phyloP scores from a whole-genome alignment of 1,140 invertebrate genomes.

The Meloidogyne exigua region DNA sequence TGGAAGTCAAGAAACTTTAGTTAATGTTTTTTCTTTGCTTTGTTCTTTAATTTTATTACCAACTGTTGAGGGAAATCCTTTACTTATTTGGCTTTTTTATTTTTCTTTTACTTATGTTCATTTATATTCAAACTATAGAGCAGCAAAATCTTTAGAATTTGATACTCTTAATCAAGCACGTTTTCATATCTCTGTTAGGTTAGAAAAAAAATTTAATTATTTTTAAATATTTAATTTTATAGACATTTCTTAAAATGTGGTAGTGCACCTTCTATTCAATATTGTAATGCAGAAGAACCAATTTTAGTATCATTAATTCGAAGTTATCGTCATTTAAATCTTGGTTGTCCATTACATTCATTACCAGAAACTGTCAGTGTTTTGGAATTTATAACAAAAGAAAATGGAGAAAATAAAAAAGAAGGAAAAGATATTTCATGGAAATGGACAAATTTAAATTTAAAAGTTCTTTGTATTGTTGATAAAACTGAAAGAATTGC shows the following conservation, averaged over 20 bases:
- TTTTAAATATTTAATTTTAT: constrained; percentile 9
- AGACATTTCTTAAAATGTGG: constrained; percentile 31
- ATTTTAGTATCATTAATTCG: constrained; percentile 7
- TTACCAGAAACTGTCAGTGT: constrained; percentile 1
- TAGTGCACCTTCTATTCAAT: constrained; percentile 27
- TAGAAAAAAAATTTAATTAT: not conserved
- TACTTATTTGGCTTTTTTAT: constrained; percentile 73
- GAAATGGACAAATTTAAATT: constrained; percentile 1
- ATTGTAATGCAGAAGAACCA: constrained; percentile 14
- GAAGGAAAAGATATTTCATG: not conserved
- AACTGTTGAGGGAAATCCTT: constrained; percentile 63
- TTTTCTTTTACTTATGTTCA: constrained; percentile 77
- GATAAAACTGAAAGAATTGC: not conserved
- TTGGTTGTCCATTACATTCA: constrained; percentile 10
- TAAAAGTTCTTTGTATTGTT: constrained; percentile 2
- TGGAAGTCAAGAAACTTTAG: constrained; percentile 89
- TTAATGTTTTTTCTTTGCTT: constrained; percentile 72
- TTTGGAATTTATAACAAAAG: not conserved
- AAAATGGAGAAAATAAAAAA: not conserved
- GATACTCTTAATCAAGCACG: constrained; percentile 73
- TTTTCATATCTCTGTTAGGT: constrained; percentile 46
- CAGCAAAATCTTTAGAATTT: constrained; percentile 75
- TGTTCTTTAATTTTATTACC: constrained; percentile 47
- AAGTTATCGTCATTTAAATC: not conserved
- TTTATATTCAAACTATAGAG: constrained; percentile 79